phyloP scores from a whole-genome alignment of 2,888 invertebrate species.

The Meta bourneti region DNA sequence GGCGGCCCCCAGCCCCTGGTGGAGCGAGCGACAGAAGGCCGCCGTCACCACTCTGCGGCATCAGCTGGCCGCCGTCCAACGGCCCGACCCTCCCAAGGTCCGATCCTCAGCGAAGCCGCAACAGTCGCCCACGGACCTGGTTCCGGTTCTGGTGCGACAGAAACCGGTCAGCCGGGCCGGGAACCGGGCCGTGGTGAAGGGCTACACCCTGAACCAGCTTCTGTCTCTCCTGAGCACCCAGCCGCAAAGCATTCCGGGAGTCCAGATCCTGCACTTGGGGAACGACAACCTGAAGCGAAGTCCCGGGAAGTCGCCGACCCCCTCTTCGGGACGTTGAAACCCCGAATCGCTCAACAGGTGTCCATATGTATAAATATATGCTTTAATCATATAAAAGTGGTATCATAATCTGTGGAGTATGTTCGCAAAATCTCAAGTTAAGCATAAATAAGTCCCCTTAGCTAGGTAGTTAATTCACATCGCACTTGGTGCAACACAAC shows the following conservation, averaged over 20 bases:
- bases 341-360: constrained; percentile 29
- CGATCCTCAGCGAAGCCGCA: background rate
- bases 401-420: background rate
- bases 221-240: constrained; percentile 58
- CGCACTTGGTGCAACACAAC: too few species aligned
- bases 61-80: background rate
- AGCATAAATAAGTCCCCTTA: background rate
- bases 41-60: background rate
- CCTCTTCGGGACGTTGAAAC: background rate
- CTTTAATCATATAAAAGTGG: constrained; percentile 1
- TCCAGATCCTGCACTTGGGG: constrained; percentile 14
- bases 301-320: background rate
- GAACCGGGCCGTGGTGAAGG: background rate
- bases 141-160: background rate
- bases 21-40: constrained; percentile 16
- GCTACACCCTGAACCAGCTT: constrained; percentile 64
- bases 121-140: constrained; percentile 6
- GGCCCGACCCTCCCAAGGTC: background rate
- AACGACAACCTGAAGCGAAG: constrained; percentile 26
- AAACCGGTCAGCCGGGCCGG: background rate
- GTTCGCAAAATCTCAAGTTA: background rate
- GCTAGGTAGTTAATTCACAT: background rate
- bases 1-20: constrained; percentile 56
- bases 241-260: constrained; percentile 21
- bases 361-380: constrained; percentile 44